Conservation (phyloP, 2,888 invertebrate species). For the Dicyrtoma fusca region DNA sequence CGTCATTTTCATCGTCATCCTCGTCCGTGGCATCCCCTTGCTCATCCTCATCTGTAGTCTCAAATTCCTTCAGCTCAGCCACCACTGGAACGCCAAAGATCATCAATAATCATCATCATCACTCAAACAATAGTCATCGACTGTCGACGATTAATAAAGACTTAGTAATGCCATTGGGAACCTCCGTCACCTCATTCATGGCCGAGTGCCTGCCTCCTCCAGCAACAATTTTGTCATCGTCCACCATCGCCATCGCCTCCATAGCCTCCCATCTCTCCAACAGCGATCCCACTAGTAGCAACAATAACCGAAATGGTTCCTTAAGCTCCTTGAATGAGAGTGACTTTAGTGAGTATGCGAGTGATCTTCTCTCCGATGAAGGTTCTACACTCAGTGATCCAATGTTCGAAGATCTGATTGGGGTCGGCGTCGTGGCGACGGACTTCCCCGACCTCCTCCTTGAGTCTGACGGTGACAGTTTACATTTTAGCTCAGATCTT, state of each 20-base stretch:
- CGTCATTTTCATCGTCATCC: constrained; percentile 42
- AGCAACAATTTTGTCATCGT: neutral
- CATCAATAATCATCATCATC: constrained; percentile 29
- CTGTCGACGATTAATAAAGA: constrained; percentile 7
- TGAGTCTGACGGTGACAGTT: constrained; percentile 67
- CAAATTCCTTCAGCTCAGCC: neutral
- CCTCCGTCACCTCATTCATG: constrained; percentile 10
- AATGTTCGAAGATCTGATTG: constrained; percentile 58
- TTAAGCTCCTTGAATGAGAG: constrained; percentile 56
- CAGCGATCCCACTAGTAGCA: constrained; percentile 1
- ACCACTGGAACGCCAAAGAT: constrained; percentile 22
- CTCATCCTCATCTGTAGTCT: constrained; percentile 23
- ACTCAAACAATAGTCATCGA: constrained; percentile 30
- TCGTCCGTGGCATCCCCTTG: constrained; percentile 36
- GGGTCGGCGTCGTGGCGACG: constrained; percentile 47
- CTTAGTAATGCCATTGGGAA: constrained; percentile 1
- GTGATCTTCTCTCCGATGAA: constrained; percentile 58
- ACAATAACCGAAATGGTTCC: constrained; percentile 49
- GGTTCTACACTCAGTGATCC: constrained; percentile 59
- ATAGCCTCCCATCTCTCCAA: neutral
- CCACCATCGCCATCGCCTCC: constrained; percentile 8
- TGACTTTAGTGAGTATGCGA: constrained; percentile 57
- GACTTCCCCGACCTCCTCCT: constrained; percentile 63
- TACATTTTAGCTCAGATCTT: constrained; percentile 57
- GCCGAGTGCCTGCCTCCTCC: constrained; percentile 28